Percentiles rank a stretch among this genome's conserved stretches.
phyloP scores from a whole-genome alignment of 2,113 vertebrate genomes.

The Callionymus lyra region DNA sequence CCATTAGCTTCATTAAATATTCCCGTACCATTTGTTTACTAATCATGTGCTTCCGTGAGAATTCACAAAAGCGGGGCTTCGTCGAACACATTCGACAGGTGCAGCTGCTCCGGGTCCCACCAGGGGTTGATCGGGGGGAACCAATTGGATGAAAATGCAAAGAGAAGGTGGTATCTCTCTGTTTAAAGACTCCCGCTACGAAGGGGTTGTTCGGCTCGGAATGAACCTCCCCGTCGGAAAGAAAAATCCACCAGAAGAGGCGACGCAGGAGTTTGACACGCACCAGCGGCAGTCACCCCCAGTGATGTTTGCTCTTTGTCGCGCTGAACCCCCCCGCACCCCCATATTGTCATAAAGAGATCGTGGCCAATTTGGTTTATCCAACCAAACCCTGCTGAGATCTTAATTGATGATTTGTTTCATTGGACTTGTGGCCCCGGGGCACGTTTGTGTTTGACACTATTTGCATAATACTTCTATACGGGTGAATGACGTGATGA shows the following conservation, averaged over 20 bases:
- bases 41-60: constrained; percentile 50
- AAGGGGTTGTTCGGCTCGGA: constrained; percentile 16
- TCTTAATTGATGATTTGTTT: constrained; percentile 78
- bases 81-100: constrained; percentile 33
- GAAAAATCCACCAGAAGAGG: too few species aligned
- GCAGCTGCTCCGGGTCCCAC: constrained; percentile 17
- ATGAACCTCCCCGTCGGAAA: neutral
- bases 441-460: constrained; percentile 55
- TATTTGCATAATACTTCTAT: constrained; percentile 69
- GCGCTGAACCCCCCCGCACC: constrained; percentile 36
- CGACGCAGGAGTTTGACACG: constrained; percentile 2
- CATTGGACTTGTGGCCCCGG: constrained; percentile 69
- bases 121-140: too few species aligned
- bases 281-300: constrained; percentile 22
- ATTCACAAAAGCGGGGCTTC: constrained; percentile 36
- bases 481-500: constrained; percentile 59
- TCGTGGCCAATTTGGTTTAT: constrained; percentile 67
- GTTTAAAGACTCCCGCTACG: constrained; percentile 8
- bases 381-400: constrained; percentile 67
- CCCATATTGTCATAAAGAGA: constrained; percentile 53
- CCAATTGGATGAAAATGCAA: constrained; percentile 30
- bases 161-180: constrained; percentile 21
- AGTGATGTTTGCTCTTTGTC: constrained; percentile 53
- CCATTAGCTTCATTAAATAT: constrained; percentile 47
- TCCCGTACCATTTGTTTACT: constrained; percentile 45